phyloP scores from a whole-genome alignment of 2,113 vertebrate genomes.

The Ptyas mucosa region DNA sequence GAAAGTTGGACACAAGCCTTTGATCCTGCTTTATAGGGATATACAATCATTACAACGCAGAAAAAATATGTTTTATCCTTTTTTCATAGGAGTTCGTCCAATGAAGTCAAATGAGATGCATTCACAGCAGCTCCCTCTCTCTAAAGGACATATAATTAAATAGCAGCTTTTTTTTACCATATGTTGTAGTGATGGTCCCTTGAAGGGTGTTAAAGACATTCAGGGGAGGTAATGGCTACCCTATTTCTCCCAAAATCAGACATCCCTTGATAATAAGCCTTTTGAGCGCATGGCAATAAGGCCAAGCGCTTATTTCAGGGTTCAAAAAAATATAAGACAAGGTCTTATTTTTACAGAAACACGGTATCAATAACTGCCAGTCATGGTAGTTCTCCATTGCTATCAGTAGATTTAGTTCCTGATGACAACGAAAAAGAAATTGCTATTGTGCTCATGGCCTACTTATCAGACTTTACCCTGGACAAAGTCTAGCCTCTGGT shows the following conservation, averaged over 20 bases:
- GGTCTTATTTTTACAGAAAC: too few relatives aligned
- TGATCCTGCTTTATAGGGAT: not conserved
- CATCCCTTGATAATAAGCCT: too few relatives aligned
- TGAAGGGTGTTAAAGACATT: not conserved
- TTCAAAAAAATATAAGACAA: too few relatives aligned
- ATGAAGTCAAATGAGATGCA: not conserved
- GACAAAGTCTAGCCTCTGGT: not conserved
- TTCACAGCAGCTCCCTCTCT: not conserved
- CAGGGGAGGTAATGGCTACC: not conserved
- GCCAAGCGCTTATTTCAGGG: too few relatives aligned
- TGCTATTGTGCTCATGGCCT: not conserved
- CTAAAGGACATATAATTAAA: not conserved
- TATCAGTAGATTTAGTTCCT: not conserved
- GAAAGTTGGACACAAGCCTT: not conserved
- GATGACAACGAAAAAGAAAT: not conserved
- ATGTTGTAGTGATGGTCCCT: not conserved
- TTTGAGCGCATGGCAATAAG: too few relatives aligned
- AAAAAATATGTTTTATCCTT: not conserved
- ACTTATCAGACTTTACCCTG: not conserved
- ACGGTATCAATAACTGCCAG: not conserved
- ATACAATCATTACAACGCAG: not conserved
- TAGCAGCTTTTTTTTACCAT: not conserved
- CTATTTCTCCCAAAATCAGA: too few relatives aligned
- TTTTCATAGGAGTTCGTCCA: not conserved
- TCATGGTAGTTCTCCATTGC: not conserved